Evolutionary conservation across 2,888 invertebrate genomes (phyloP).

Genomic region (Ochropleura plecta): DNA sequence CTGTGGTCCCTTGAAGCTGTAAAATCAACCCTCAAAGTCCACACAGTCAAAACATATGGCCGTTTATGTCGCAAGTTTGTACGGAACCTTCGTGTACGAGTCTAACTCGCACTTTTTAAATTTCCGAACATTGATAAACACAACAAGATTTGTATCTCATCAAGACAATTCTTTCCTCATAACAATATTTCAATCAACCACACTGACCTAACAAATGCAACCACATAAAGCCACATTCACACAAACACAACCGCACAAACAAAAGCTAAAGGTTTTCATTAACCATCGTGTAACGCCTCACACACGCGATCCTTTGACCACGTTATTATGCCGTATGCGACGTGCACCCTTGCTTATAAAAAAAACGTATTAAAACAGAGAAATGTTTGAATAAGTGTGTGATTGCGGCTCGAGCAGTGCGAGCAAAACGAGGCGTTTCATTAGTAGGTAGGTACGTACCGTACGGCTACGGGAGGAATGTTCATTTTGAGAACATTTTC

Average conservation of each 20-base stretch:
- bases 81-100: too few relatives aligned
- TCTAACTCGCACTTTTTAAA: background rate
- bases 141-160: background rate
- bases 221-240: constrained; percentile 31
- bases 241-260: constrained; percentile 37
- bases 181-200: constrained; percentile 28
- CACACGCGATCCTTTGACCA: constrained; percentile 74
- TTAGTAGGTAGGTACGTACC: constrained; percentile 48
- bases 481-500: constrained; percentile 54
- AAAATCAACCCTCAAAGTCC: too few relatives aligned
- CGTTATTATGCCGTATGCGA: constrained; percentile 77
- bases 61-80: too few relatives aligned
- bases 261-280: constrained; percentile 66
- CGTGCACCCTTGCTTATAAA: constrained; percentile 80
- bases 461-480: constrained; percentile 45
- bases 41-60: too few relatives aligned
- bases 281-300: constrained; percentile 57
- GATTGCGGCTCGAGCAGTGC: constrained; percentile 80
- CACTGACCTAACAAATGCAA: constrained; percentile 27
- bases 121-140: background rate
- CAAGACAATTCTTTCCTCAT: background rate
- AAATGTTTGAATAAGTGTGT: constrained; percentile 89
- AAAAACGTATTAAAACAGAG: constrained; percentile 77
- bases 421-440: constrained; percentile 60
- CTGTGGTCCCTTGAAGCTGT: too few relatives aligned